phyloP scores from a whole-genome alignment of 30 jellyfish, hydroid and myxozoan species.

The Cassiopea andromeda region DNA sequence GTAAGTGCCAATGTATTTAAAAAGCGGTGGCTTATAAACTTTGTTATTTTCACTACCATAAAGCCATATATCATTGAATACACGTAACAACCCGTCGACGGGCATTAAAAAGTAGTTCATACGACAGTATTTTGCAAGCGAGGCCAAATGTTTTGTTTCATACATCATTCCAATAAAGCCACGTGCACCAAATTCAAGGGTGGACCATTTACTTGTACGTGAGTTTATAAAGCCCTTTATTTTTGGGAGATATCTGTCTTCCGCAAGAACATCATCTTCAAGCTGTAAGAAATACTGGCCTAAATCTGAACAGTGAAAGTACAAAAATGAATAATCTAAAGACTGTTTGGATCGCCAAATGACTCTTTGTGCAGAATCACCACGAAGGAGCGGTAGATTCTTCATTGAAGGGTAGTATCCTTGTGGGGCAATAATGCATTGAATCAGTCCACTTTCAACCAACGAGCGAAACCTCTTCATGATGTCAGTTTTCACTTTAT shows the following conservation, averaged over 20 bases:
- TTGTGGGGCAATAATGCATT: slow-evolving; percentile 62
- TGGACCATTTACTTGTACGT: slow-evolving; percentile 75
- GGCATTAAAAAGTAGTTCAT: slow-evolving; percentile 89
- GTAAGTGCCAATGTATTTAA: slow-evolving; percentile 82
- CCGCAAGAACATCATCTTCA: slow-evolving; percentile 92
- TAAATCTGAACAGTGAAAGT: slow-evolving; percentile 64
- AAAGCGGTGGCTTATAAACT: slow-evolving; percentile 68
- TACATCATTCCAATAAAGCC: slow-evolving; percentile 96
- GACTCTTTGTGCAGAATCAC: slow-evolving; percentile 80
- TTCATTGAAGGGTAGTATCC: slow-evolving; percentile 72
- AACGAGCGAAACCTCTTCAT: slow-evolving; percentile 42
- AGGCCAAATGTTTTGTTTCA: slow-evolving; percentile 57
- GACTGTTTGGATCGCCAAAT: slow-evolving; percentile 93
- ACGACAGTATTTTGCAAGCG: slow-evolving; percentile 77
- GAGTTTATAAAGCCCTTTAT: slow-evolving; percentile 62
- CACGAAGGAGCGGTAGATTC: slow-evolving; percentile 70
- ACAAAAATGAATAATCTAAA: slow-evolving; percentile 86
- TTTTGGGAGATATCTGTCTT: slow-evolving; percentile 42
- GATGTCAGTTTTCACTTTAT: slow-evolving; percentile 34
- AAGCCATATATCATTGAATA: slow-evolving; percentile 78
- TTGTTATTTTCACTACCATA: slow-evolving; percentile 63
- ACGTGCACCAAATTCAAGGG: slow-evolving; percentile 87
- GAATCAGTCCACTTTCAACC: slow-evolving; percentile 61
- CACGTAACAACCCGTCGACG: slow-evolving; percentile 93
- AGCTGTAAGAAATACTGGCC: slow-evolving; percentile 85